Conservation (phyloP, 2,113 vertebrate genomes). For the Promerops cafer region DNA sequence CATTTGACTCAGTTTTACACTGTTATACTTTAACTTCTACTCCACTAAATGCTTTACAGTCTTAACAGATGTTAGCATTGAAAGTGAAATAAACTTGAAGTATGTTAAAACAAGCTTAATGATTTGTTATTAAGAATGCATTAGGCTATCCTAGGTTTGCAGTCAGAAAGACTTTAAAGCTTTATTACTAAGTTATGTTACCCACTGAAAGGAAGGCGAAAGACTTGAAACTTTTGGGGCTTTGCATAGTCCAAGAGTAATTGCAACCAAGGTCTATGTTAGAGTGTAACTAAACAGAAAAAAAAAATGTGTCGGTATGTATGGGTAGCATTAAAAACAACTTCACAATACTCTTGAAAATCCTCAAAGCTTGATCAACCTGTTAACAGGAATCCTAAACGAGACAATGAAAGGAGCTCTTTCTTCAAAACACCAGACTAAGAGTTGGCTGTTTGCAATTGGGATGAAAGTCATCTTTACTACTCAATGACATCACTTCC, state of each 20-base stretch:
- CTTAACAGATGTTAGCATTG: background rate
- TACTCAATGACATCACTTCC: background rate
- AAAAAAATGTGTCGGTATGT: background rate
- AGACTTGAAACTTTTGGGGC: background rate
- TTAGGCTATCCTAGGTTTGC: background rate
- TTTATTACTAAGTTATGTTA: background rate
- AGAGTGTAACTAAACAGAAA: background rate
- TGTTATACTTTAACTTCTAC: background rate
- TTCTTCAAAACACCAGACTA: background rate
- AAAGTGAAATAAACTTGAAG: background rate
- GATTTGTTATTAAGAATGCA: background rate
- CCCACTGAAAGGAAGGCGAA: background rate
- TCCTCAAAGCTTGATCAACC: background rate
- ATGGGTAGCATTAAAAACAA: background rate
- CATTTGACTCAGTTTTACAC: background rate
- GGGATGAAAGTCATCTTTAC: background rate
- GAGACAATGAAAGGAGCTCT: background rate
- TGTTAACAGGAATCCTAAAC: background rate
- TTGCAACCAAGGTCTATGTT: background rate
- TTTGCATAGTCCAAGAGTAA: background rate
- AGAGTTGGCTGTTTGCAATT: background rate
- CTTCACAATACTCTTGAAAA: background rate
- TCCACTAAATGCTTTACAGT: background rate
- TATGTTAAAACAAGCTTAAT: background rate
- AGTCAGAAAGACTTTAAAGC: background rate